Base-by-base conservation (phyloP, 2,888 invertebrate species). In the Cryptocephalus moraei region DNA sequence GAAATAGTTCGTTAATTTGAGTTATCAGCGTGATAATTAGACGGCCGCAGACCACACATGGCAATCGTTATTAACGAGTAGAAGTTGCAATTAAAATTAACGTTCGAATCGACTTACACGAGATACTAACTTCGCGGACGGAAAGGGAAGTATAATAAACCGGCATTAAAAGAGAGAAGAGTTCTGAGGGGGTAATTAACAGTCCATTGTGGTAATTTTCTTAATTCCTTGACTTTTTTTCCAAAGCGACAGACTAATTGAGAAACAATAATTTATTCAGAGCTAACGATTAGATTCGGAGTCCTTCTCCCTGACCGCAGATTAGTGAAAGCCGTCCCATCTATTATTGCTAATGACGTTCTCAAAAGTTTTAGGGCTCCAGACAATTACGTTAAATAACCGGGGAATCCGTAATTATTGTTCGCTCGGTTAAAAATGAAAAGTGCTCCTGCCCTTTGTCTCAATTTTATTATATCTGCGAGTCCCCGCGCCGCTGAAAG, bases 261-360 rank as follows among this genome's bases (percentile, higher is more conserved):
- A 64, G 64, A 66, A 68, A 66, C 67, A 65, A 68, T 68, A 67
- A 68, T 67, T 68, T 68, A 68, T 68, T 67, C 67, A 68, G 57
- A 62, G 61, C 58, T 62, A 64, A 64, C 63, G 65, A 64, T 61
- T 55, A 51, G 60, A 57, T 57, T 60, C 58, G 59, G 61, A 54
- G 57, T 60, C 57, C 52, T 56, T 52, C 59, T 65, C 64, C 62
- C 63, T 62, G 62, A 11, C 60, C 58, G 22, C 22, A 22, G 64
- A 64, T 66, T 63, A 61, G 64, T 57, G 61, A 58, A 56, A 60
- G 60, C 58, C 57, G 48, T 50, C 64, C 63, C 66, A 68, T 68
- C 64, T 62, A 68, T 68, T 68, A 68, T 67, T 65, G 65, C 64
- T 68, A 68, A 68, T 68, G 68, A 67, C 68, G 65, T 63, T 62